Base-by-base conservation (phyloP, 2,888 invertebrate species). In the Drosophila putrida region DNA sequence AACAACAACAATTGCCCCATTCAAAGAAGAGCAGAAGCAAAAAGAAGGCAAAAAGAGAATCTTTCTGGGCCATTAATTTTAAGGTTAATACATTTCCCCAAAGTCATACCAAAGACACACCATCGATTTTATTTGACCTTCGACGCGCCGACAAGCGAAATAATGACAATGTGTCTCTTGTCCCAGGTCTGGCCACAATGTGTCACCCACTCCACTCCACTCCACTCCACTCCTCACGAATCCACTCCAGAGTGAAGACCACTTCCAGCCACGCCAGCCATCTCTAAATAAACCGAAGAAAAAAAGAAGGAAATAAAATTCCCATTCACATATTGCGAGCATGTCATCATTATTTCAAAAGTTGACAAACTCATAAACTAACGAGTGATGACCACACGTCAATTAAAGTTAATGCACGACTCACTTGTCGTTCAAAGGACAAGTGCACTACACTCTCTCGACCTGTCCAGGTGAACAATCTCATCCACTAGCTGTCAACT, bases 71-170 rank as follows among this genome's bases (percentile, higher is more conserved):
- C 82, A 83, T 83, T 83, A 88, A 83, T 83, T 83, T 87, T 88
- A 86, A 88, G 87, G 82, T 83, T 83, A 86, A 83, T 83, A 82
- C 86, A 75, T 80, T 75, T 67, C 68, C 64, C 81, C 55, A 58
- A 78, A 78, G 75, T 78, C 78, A 59, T 74, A 67, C 53, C 67
- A 78, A 47, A 65, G 35, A 49, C 64, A 60, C 44, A 44, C 41
- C 86, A 89, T 85, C 82, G 84, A 85, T 85, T 85, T 85, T 87
- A 77, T 84, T 75, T 88, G 88, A 89, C 84, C 84, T 85, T 85
- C 88, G 88, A 69, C 71, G 77, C 67, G 70, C 62, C 73, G 88
- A 73, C 89, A 80, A 78, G 82, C 78, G 78, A 78, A 78, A 81
- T 78, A 78, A 81, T 81, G 78, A 70, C 78, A 63, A 74, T 73